Base-by-base conservation (phyloP, 2,888 invertebrate genomes). In the Eucera pruinosa region DNA sequence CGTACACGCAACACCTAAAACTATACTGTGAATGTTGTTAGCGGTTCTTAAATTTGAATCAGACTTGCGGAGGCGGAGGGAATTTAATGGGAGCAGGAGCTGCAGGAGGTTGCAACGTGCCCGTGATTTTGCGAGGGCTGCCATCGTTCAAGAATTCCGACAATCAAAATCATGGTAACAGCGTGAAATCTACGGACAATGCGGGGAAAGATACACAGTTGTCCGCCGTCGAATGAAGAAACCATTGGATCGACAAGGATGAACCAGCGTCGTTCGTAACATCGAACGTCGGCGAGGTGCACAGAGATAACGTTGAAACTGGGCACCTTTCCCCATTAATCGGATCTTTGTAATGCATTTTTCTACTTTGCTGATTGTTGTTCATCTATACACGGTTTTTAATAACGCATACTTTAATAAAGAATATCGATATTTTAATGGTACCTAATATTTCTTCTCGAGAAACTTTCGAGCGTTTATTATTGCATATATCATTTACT, bases 81-180 rank as follows among this genome's bases (percentile, higher is more conserved):
- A 78, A 79, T 15, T 20, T 71, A 18, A 67, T 62, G 23, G 86
- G 85, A 25, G 69, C 84, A 11, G 82, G 77, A 45, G 81, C 81
- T 55, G 64, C 77, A 4, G 83, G 81, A 45, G 84, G 73, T 55
- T 82, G 84, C 71, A 86, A 82, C 78, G 65, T 81, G n/a, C 69
- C 87, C 5, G 76, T 80, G 18, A 70, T 85, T 15, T 58, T 84
- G 48, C 78, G 75, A 62, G 88, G 87, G n/a, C 54, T 87, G 7
- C 68, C 84, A 4, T 54, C 79, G 6, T 85, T 86, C 43, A 90
- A 89, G 69, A 78, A 74, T 62, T 81, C 77, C 0, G 86, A 86
- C 13, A 81, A 79, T 67, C 87, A 87, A n/a, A 78, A 75, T 78
- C 88, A 86, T 36, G 66, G 64, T 9, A 78, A 55, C 18, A 69